These are phyloP conservation scores for Tachysurus vachellii DNA, from an alignment of 2,113 vertebrate genomes.

Conservation along the genomic window DNA sequence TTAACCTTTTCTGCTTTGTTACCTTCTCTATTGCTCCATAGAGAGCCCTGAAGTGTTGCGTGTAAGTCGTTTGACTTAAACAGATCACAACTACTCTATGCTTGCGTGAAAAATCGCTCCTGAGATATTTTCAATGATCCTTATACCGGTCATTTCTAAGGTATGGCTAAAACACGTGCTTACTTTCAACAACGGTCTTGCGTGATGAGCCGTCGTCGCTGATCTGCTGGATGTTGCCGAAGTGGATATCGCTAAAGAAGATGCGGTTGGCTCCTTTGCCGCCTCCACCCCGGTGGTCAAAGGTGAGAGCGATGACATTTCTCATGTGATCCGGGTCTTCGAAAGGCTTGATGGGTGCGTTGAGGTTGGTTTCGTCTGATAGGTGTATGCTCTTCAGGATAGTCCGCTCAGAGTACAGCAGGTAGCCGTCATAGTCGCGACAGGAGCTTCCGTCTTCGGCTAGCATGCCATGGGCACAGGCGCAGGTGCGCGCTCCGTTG, in stretches of 20 bases:
- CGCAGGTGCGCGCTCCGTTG: conserved; percentile 77
- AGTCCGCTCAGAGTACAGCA: conserved; percentile 94
- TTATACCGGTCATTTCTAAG: neutral
- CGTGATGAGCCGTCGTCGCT: conserved; percentile 85
- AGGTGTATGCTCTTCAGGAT: conserved; percentile 98
- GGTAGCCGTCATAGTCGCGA: conserved; percentile 92
- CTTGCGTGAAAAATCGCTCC: too few species aligned
- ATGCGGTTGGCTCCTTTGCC: conserved; percentile 87
- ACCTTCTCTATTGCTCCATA: neutral
- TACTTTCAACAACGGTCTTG: conserved; percentile 93
- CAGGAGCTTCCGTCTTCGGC: conserved; percentile 84
- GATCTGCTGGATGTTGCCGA: conserved; percentile 98
- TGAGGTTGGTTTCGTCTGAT: conserved; percentile 93
- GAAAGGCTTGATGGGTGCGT: conserved; percentile 93
- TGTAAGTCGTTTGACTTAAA: too few species aligned
- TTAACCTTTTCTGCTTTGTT: neutral
- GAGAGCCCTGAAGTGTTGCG: neutral
- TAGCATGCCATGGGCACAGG: conserved; percentile 94
- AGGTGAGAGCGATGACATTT: conserved; percentile 93
- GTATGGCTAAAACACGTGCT: conserved; percentile 57
- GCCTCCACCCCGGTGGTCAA: conserved; percentile 85
- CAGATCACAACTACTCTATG: too few species aligned
- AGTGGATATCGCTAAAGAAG: conserved; percentile 98
- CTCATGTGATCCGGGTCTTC: conserved; percentile 97
- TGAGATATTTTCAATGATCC: neutral